Evolutionary conservation across 2,888 invertebrate species (phyloP).

Genomic region (Drosophila longiperda): DNA sequence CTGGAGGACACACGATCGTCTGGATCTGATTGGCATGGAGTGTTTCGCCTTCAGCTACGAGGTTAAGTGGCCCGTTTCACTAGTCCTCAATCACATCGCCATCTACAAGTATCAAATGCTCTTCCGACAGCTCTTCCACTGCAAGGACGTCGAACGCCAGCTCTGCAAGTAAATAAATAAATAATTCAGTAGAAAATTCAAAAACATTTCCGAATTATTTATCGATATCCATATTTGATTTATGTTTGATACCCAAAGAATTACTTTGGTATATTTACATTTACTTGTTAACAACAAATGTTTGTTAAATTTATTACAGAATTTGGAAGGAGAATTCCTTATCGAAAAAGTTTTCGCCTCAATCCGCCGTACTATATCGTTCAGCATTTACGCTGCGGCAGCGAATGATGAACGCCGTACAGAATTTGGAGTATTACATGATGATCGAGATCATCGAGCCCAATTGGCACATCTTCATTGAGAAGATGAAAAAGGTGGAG

Average conservation of each 20-base stretch:
- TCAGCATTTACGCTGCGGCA: constrained; percentile 96
- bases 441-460: constrained; percentile 99
- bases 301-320: constrained; percentile 85
- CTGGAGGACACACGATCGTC: constrained; percentile 88
- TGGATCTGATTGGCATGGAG: constrained; percentile 92
- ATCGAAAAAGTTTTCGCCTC: constrained; percentile 91
- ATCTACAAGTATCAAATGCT: constrained; percentile 98
- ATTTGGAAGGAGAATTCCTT: constrained; percentile 97
- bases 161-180: constrained; percentile 85
- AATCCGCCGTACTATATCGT: constrained; percentile 91
- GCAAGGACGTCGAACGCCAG: constrained; percentile 97
- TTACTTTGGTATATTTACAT: too few species aligned
- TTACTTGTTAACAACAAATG: background rate
- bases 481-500: constrained; percentile 93
- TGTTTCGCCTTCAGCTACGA: constrained; percentile 97
- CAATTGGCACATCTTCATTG: constrained; percentile 95
- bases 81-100: constrained; percentile 95
- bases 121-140: constrained; percentile 97
- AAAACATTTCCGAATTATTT: too few species aligned
- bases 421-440: constrained; percentile 99
- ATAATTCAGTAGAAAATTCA: background rate
- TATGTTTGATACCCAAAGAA: too few species aligned
- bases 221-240: too few species aligned
- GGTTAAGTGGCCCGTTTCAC: constrained; percentile 97
- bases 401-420: constrained; percentile 97